These are phyloP conservation scores for Periphyllus acericola DNA, from an alignment of 2,888 invertebrate species.

Conservation along the genomic window DNA sequence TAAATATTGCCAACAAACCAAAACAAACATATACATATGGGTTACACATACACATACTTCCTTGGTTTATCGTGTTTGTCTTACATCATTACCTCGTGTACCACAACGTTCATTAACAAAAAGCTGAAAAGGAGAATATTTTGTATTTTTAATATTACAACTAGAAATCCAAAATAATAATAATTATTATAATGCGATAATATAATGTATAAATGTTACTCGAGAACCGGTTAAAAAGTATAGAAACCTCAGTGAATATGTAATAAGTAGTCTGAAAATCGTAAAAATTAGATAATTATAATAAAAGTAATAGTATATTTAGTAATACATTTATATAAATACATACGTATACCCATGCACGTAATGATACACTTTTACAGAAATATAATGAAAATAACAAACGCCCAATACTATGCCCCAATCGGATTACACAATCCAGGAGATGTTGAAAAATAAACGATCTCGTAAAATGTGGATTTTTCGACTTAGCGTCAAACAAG, in stretches of 20 bases:
- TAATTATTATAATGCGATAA: background rate
- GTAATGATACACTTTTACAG: background rate
- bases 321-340: background rate
- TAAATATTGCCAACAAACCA: constrained; percentile 14
- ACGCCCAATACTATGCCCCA: background rate
- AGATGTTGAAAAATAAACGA: background rate
- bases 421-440: background rate
- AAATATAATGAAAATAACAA: background rate
- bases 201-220: background rate
- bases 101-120: background rate
- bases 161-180: background rate
- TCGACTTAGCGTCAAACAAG: background rate
- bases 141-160: background rate
- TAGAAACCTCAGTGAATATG: background rate
- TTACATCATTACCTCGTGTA: background rate
- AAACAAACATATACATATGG: background rate
- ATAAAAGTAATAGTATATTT: constrained; percentile 17
- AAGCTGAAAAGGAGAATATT: background rate
- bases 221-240: background rate
- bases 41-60: background rate
- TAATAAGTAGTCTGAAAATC: background rate
- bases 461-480: background rate
- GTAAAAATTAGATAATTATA: constrained; percentile 9
- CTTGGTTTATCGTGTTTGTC: constrained; percentile 3
- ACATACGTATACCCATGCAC: background rate